Percentiles rank a stretch among this genome's conserved stretches.
Evolutionary conservation across 2,888 invertebrate species (phyloP).

Genomic region (Axea sp.): DNA sequence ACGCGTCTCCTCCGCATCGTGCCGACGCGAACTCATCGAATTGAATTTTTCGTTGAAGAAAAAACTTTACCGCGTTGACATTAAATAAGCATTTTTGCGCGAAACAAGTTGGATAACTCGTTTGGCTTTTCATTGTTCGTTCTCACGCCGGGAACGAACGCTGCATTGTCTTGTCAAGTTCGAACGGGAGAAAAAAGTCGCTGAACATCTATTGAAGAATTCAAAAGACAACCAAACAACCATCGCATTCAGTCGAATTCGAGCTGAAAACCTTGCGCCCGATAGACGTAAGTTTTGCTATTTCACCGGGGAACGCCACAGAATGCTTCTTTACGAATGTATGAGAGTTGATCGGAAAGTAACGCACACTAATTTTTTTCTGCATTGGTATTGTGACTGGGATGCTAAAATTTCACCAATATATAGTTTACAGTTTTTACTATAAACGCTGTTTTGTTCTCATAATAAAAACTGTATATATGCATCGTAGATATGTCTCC

Average conservation of each 20-base stretch:
- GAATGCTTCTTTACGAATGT: conserved; percentile 26
- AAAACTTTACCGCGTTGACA: conserved; percentile 4
- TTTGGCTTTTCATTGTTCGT: conserved; percentile 35
- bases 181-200: conserved; percentile 9
- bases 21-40: no score
- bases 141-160: not conserved
- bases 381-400: no score
- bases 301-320: conserved; percentile 17
- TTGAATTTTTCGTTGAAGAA: no score
- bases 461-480: no score
- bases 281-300: conserved; percentile 35
- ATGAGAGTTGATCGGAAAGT: no score
- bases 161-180: conserved; percentile 38
- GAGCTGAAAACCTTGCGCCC: conserved; percentile 43
- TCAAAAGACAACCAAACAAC: conserved; percentile 49
- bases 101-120: conserved; percentile 39
- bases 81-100: conserved; percentile 28
- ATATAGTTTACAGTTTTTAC: no score
- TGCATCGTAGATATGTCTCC: no score
- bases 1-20: no score
- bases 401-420: no score
- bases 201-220: conserved; percentile 47
- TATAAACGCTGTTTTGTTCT: no score
- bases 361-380: no score
- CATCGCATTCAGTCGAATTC: conserved; percentile 52